Percentiles rank a stretch among this genome's conserved stretches.
Conservation (phyloP, 1,140 invertebrate genomes). For the Musca vetustissima region DNA sequence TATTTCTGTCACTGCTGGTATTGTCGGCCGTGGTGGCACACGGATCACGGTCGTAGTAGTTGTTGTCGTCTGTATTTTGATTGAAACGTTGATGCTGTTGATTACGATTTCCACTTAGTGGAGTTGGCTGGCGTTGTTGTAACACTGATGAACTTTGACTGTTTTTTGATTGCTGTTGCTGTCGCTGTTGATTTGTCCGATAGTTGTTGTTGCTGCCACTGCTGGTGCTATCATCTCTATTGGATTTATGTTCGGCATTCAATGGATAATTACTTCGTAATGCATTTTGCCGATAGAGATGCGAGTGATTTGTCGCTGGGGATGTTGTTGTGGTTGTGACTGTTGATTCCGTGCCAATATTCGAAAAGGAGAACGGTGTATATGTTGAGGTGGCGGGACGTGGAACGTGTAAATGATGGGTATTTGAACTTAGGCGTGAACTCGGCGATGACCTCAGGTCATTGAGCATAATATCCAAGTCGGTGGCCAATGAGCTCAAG, state of each 20-base stretch:
- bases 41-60: background rate
- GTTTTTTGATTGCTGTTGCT: constrained; percentile 1
- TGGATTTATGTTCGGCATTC: background rate
- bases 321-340: constrained; percentile 12
- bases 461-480: constrained; percentile 65
- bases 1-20: background rate
- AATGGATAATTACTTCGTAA: constrained; percentile 11
- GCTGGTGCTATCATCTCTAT: constrained; percentile 9
- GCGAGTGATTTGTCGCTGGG: constrained; percentile 15
- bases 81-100: constrained; percentile 25
- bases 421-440: constrained; percentile 28
- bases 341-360: constrained; percentile 9
- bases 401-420: constrained; percentile 32
- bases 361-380: constrained; percentile 11
- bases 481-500: constrained; percentile 64
- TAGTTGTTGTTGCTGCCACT: constrained; percentile 24
- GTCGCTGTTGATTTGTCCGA: constrained; percentile 22
- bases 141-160: constrained; percentile 14
- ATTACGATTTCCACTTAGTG: constrained; percentile 15
- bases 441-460: constrained; percentile 60
- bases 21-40: background rate
- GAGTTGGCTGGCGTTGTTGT: background rate
- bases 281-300: constrained; percentile 15
- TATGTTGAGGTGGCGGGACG: constrained; percentile 8
- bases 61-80: constrained; percentile 12